Base-by-base conservation (phyloP, 2,888 invertebrate species). In the Acanthosepion pharaonis region DNA sequence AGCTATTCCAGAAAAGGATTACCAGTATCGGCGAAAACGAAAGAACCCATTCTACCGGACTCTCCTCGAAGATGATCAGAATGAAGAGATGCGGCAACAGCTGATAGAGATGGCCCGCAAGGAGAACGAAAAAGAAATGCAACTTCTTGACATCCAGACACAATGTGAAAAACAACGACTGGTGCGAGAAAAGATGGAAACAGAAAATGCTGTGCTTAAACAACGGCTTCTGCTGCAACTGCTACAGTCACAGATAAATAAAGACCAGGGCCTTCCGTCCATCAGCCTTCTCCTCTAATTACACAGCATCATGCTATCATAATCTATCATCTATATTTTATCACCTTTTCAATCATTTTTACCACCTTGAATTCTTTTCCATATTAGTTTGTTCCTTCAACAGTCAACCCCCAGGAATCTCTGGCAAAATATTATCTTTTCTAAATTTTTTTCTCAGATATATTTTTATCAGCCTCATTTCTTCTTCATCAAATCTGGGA, bases 41-140 rank as follows among this genome's bases (percentile, higher is more conserved):
- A 92, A 92, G n/a, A 49, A 6, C 33, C 92, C 92, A 20, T 51
- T 92, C 33, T 48, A 92, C 51, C 92, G 48, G 6, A 49, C 49
- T 92, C 92, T 92, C 28, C 51, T 92, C 3, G 92, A 92, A 49
- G 42, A 48, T 3, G 92, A 92, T 15, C 48, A 5, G 4, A 92
- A n/a, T 49, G 92, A 92, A 49, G 48, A 92, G 48, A 48, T 48
- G 6, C 48, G n/a, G 51, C 48, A 48, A 92, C 92, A 92, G 25
- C 92, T 92, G 25, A 28, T 92, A 25, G 92, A 92, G n/a, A 92
- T 92, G 92, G 92, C 92, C 48, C 92, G 51, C 25, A 92, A 92
- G n/a, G 49, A 92, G 92, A 92, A 92, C 49, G 92, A 92, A 51
- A 92, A 92, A 49, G 92, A 92, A 92, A 4, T 92, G 51, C 92